phyloP scores from a whole-genome alignment of 2,888 invertebrate species.

The Eumacrocentrus americanus region DNA sequence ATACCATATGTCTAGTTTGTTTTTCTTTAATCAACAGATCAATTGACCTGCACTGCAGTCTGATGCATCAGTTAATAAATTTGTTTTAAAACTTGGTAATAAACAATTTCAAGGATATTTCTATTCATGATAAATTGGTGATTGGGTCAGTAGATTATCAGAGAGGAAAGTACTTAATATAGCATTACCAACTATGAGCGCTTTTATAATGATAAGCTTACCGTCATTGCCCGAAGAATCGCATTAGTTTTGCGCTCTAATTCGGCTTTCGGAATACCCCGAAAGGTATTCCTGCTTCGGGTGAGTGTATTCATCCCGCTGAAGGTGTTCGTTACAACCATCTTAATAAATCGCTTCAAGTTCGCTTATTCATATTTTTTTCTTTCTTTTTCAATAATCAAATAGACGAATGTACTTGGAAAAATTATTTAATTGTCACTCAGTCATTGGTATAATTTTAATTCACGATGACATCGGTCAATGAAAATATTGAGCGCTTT shows the following conservation, averaged over 20 bases:
- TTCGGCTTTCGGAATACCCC: constrained; percentile 79
- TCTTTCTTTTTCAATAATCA: not conserved
- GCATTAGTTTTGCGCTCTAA: constrained; percentile 76
- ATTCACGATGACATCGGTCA: no score
- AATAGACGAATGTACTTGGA: constrained; percentile 4
- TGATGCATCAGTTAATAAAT: no score
- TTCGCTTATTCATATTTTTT: not conserved
- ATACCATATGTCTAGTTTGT: not conserved
- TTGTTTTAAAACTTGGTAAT: no score
- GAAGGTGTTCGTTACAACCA: constrained; percentile 51
- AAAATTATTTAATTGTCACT: constrained; percentile 14
- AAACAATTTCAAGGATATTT: not conserved
- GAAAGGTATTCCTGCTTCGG: constrained; percentile 70
- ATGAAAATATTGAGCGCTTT: no score
- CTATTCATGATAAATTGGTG: constrained; percentile 1
- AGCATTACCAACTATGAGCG: no score
- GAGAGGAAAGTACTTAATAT: no score
- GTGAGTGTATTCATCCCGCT: constrained; percentile 57
- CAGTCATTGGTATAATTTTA: no score
- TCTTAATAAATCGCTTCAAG: not conserved
- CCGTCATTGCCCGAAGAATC: constrained; percentile 81
- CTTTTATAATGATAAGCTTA: no score
- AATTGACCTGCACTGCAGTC: not conserved
- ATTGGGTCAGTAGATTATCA: constrained; percentile 18
- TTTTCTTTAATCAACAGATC: not conserved